Evolutionary conservation across 1,140 invertebrate genomes (phyloP), one percentile per base, ranked within the genome.

Genomic region (Aplysia californica): DNA sequence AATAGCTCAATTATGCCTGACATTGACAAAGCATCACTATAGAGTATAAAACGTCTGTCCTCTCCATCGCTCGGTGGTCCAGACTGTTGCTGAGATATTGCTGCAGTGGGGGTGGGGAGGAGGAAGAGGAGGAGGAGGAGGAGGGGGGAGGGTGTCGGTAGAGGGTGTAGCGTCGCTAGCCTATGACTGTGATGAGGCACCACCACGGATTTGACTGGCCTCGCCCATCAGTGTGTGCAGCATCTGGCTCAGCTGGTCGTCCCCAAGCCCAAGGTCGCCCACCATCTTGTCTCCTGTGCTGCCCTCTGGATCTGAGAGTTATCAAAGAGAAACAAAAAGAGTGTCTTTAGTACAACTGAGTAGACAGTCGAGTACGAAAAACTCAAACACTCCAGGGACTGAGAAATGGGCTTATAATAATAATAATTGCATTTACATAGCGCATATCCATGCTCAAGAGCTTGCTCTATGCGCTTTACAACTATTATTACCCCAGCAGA

Each of bases 211-310:
- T 70, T 87, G 83, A 76, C 83, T 85, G 21, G 84, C 84, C 72
- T 87, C 86, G 2, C 86, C 86, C 86, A 87, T 87, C 41, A 87
- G 64, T 26, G 84, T 86, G 44, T 79, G 75, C 66, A 87, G 78
- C 86, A 87, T 87, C 64, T 86, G 78, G 70, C 79, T 86, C 23
- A 87, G 73, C 68, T 87, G 84, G 59, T 85, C 85, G 70, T 86
- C 83, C 55, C 86, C 86, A 20, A 82, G 78, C 58, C 78, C n/a
- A n/a, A n/a, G n/a, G 33, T 87, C 84, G 50, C 76, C 76, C 5
- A 84, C 78, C 31, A 84, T 66, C 72, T 78, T 79, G 4, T 79
- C 72, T 29, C 59, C n/a, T n/a, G n/a, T 79, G 55, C 55, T 29
- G 23, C 70, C 41, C 20, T 81, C 77, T 29, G 74, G 72, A 26